Evolutionary conservation across 2,113 vertebrate genomes (phyloP), one percentile per base, ranked within the genome.

Genomic region (Hirundichthys speculiger): DNA sequence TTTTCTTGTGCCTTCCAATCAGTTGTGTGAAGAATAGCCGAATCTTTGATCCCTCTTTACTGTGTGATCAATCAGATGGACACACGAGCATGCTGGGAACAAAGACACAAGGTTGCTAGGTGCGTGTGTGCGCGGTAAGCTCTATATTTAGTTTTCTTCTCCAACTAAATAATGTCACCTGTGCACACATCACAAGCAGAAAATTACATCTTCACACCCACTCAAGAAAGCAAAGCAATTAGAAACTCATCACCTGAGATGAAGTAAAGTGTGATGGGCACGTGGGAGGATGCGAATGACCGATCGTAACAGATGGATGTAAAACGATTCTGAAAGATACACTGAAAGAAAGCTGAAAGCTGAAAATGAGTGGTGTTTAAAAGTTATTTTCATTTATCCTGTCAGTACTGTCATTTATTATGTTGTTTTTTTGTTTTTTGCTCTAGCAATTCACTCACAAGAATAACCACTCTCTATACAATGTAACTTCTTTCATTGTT

Each of bases 51-150:
- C 50, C 16, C 11, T 64, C 43, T 75, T 71, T 46, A 51, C 41
- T 52, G 63, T 77, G 45, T 62, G 79, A 83, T 85, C 79, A 79
- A 56, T 64, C 45, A 58, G 59, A 59, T n/a, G n/a, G 59, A 51
- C 64, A 82, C 50, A 64, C 6, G 51, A 50, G 48, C 62, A 68
- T 69, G 58, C 46, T 41, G 66, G 52, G 66, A 75, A 42, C 69
- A 67, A 64, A 64, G 43, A 27, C 53, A 72, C 45, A 54, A 6
- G 63, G 41, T 38, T 69, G 38, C 20, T 50, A 20, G 40, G 21
- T 39, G 40, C 18, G 53, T 20, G 4, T 66, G 27, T 16, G 15
- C 46, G 38, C 14, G 3, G 38, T 22, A 19, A 25, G 25, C 41
- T 70, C 62, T 67, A 39, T 68, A 22, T 77, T 64, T 68, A 52